These are phyloP conservation scores for Troilus luridus DNA, from an alignment of 2,888 invertebrate genomes.

Conservation along the genomic window DNA sequence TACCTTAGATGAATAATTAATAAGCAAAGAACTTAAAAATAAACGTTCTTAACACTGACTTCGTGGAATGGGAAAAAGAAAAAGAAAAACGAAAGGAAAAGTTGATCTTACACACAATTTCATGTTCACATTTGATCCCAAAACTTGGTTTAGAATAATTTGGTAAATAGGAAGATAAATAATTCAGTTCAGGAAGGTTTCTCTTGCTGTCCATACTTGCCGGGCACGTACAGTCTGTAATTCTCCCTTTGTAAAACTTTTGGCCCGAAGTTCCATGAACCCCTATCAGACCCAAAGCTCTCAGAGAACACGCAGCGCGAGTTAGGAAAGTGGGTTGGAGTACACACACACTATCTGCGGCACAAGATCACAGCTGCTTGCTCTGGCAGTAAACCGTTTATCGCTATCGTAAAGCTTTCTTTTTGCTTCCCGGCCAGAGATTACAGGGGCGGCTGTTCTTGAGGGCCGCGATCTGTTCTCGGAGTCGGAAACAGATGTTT, in stretches of 20 bases:
- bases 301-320: not conserved
- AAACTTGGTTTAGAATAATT: not conserved
- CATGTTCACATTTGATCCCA: not conserved
- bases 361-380: conserved; percentile 29
- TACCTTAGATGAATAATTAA: too few relatives aligned
- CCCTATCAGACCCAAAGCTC: not conserved
- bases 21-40: too few relatives aligned
- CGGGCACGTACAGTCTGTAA: not conserved
- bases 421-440: not conserved
- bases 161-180: not conserved
- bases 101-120: too few relatives aligned
- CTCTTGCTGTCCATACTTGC: not conserved
- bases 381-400: conserved; percentile 16
- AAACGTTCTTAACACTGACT: too few relatives aligned
- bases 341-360: not conserved
- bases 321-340: not conserved
- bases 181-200: not conserved
- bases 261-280: not conserved
- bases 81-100: too few relatives aligned
- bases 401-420: conserved; percentile 36
- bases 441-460: conserved; percentile 10
- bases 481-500: not conserved
- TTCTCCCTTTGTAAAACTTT: not conserved
- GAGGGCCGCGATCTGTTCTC: not conserved
- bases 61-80: too few relatives aligned